Evolutionary conservation across 92 coral and sea anemone genomes (phyloP).

Genomic region (Pocillopora grandis): DNA sequence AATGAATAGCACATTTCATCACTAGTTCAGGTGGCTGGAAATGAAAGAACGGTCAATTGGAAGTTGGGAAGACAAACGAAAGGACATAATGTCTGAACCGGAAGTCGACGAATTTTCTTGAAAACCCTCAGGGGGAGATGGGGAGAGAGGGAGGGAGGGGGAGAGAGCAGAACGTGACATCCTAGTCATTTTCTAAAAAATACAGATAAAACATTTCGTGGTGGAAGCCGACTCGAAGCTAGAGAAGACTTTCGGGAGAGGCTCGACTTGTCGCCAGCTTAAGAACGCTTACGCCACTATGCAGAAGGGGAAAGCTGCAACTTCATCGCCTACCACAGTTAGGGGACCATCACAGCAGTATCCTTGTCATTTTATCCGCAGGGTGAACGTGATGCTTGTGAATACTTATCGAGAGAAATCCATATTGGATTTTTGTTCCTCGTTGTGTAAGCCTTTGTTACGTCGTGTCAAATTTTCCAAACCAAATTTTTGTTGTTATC

Average conservation of each 20-base stretch:
- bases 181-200: too few species aligned
- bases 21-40: too few species aligned
- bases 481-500: slow-evolving; percentile 68
- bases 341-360: slow-evolving; percentile 73
- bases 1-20: neutral
- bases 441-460: slow-evolving; percentile 49
- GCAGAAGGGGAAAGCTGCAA: slow-evolving; percentile 94
- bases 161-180: too few species aligned
- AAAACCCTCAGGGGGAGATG: too few species aligned
- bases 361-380: slow-evolving; percentile 54
- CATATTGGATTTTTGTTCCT: slow-evolving; percentile 14
- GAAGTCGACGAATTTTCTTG: too few species aligned
- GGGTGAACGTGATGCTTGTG: neutral
- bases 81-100: too few species aligned
- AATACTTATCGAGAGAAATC: slow-evolving; percentile 2
- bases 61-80: too few species aligned
- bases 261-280: slow-evolving; percentile 86
- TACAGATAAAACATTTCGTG: too few species aligned
- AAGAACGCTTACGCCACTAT: slow-evolving; percentile 84
- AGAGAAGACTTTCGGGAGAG: slow-evolving; percentile 95
- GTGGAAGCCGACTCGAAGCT: slow-evolving; percentile 28
- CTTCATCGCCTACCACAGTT: slow-evolving; percentile 75
- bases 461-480: slow-evolving; percentile 39
- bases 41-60: too few species aligned
- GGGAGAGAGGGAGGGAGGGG: too few species aligned